A percentile compares a stretch with the other conserved stretches of the same genome.
Conservation (phyloP, 2,888 invertebrate species). For the Atrina japonica region DNA sequence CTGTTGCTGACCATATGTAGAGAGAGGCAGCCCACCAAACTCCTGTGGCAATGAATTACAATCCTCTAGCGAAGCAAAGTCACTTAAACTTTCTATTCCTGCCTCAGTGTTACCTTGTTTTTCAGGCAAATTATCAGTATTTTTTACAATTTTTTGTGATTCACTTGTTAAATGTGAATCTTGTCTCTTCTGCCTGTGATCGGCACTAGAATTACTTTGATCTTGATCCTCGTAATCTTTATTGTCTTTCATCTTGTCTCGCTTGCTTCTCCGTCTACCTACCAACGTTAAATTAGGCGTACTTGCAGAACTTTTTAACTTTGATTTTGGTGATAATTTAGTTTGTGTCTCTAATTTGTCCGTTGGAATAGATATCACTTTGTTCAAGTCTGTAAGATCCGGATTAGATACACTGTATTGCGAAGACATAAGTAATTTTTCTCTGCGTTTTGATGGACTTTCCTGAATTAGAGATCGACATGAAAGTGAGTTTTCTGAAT, state of each 20-base stretch:
- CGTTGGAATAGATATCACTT: neutral
- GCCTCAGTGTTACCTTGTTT: slow-evolving; percentile 21
- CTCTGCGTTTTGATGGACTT: slow-evolving; percentile 1
- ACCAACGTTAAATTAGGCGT: slow-evolving; percentile 19
- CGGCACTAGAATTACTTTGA: neutral
- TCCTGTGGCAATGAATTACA: slow-evolving; percentile 66
- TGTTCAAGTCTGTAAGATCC: slow-evolving; percentile 25
- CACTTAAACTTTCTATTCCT: slow-evolving; percentile 68
- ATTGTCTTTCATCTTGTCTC: neutral
- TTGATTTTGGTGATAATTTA: slow-evolving; percentile 6
- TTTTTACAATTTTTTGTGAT: neutral
- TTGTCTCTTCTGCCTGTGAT: neutral
- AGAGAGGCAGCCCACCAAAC: slow-evolving; percentile 71
- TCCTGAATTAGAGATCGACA: slow-evolving; percentile 23
- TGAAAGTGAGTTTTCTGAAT: slow-evolving; percentile 26
- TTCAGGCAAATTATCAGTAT: neutral
- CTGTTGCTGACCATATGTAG: slow-evolving; percentile 70
- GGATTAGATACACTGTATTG: slow-evolving; percentile 44
- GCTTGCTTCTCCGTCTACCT: slow-evolving; percentile 9
- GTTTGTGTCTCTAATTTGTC: neutral
- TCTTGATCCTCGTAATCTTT: slow-evolving; percentile 5
- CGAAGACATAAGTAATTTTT: slow-evolving; percentile 16
- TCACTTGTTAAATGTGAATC: neutral
- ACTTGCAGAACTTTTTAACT: slow-evolving; percentile 20
- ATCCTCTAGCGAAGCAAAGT: slow-evolving; percentile 69